Evolutionary conservation across 2,113 vertebrate species (phyloP).

Genomic region (Hypanus sabinus): DNA sequence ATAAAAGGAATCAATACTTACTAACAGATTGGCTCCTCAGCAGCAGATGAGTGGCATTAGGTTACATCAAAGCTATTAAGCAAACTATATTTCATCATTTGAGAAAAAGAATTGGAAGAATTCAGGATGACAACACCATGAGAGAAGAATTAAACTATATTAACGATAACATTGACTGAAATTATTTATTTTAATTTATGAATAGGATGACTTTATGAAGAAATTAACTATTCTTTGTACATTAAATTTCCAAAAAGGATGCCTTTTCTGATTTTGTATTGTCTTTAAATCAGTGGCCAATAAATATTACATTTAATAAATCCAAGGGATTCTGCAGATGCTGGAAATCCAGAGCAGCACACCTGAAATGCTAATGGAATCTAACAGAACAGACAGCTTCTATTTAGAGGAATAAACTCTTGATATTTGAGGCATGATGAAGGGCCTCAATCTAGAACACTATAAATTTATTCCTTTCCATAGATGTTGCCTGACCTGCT

Average conservation of each 20-base stretch:
- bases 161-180: neutral
- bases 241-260: no score
- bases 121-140: neutral
- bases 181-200: neutral
- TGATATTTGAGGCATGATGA: no score
- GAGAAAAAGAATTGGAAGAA: neutral
- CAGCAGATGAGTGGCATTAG: neutral
- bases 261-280: no score
- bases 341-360: no score
- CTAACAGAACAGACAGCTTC: no score
- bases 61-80: slow-evolving; percentile 6
- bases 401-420: no score
- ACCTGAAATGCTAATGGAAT: no score
- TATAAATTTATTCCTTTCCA: no score
- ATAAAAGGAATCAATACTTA: neutral
- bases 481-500: no score
- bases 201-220: slow-evolving; percentile 1
- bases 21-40: neutral
- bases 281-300: neutral
- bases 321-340: neutral
- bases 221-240: neutral
- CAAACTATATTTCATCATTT: neutral
- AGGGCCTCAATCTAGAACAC: no score
- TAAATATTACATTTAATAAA: neutral
- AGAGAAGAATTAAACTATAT: neutral